Conservation (phyloP, 1,140 invertebrate genomes). For the Metaphire vulgaris region DNA sequence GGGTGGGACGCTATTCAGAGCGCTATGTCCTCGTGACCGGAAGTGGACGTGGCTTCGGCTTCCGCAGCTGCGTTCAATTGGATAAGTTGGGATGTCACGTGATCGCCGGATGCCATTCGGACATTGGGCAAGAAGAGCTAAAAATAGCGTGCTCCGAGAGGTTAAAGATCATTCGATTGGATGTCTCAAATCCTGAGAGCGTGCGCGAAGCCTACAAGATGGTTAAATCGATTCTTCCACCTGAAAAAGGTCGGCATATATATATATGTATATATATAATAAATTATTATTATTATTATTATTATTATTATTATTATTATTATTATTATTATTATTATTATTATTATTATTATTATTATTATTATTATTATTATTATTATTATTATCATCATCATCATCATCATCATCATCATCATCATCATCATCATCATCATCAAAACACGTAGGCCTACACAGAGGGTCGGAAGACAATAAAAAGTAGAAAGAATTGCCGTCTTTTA, state of each 20-base stretch:
- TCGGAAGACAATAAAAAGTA: no score
- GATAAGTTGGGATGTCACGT: conserved; percentile 45
- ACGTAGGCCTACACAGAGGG: no score
- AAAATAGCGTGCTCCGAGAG: neutral
- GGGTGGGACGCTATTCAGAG: neutral
- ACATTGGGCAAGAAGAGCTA: neutral
- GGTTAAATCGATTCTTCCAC: neutral
- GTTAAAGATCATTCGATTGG: neutral
- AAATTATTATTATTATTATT: no score
- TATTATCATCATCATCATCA: no score
- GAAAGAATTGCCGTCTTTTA: no score
- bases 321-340: no score
- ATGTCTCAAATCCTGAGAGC: conserved; percentile 8
- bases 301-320: no score
- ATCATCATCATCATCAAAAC: no score
- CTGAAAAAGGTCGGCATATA: neutral
- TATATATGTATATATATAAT: neutral
- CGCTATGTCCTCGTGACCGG: conserved; percentile 32
- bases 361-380: no score
- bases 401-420: no score
- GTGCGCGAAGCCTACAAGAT: neutral
- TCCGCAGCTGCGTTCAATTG: conserved; percentile 40
- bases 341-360: no score
- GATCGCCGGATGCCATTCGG: conserved; percentile 42
- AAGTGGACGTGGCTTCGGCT: conserved; percentile 52